Percentiles rank a stretch among this genome's conserved stretches.
These are phyloP conservation scores for Melanchra persicariae DNA, from an alignment of 2,888 invertebrate genomes.

Conservation along the genomic window DNA sequence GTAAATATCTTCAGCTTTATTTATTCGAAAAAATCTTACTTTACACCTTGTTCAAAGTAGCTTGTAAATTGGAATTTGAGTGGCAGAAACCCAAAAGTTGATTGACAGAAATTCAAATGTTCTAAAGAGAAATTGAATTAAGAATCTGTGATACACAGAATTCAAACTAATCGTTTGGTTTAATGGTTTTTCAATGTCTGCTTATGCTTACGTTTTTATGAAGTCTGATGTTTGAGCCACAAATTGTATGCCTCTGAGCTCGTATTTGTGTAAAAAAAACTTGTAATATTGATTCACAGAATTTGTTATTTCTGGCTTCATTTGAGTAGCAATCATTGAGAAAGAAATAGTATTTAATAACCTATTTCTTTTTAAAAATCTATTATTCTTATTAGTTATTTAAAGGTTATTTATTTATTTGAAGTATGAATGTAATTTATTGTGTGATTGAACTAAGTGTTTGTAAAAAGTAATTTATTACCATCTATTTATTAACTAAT, in stretches of 20 bases:
- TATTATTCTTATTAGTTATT: conserved; percentile 12
- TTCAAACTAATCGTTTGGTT: too few species aligned
- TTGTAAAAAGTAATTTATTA: conserved; percentile 3
- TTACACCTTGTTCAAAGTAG: too few species aligned
- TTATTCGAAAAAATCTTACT: too few species aligned
- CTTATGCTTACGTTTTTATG: too few species aligned
- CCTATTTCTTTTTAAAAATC: not conserved
- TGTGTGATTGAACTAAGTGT: conserved; percentile 43
- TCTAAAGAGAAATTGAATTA: too few species aligned
- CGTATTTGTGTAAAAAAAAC: not conserved
- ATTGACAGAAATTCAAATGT: too few species aligned
- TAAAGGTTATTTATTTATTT: conserved; percentile 60
- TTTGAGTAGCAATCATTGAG: not conserved
- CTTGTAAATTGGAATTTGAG: too few species aligned
- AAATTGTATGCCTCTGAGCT: not conserved
- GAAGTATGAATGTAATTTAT: conserved; percentile 81
- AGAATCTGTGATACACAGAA: too few species aligned
- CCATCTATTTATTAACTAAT: conserved; percentile 7
- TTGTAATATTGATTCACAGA: not conserved
- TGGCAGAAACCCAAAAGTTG: too few species aligned
- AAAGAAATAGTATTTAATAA: not conserved
- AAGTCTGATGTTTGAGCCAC: not conserved
- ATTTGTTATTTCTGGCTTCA: not conserved
- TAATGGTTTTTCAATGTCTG: too few species aligned
- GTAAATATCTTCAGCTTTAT: not conserved